These are phyloP conservation scores for Bombus pascuorum DNA, from an alignment of 1,140 invertebrate genomes.

Conservation along the genomic window DNA sequence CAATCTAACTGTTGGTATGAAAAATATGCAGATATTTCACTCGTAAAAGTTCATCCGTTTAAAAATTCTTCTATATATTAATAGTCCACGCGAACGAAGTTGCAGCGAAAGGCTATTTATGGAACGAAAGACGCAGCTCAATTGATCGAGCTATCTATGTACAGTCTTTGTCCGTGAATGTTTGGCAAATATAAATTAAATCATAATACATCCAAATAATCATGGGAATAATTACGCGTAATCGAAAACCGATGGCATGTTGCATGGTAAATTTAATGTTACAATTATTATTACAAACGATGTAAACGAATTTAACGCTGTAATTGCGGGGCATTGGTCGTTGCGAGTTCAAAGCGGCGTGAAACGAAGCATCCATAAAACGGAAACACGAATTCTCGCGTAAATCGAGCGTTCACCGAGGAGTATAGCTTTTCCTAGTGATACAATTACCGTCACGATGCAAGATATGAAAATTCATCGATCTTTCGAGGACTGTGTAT, in stretches of 20 bases:
- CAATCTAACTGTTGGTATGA: too few species aligned
- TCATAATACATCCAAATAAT: slow-evolving; percentile 1
- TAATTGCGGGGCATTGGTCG: neutral
- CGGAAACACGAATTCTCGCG: neutral
- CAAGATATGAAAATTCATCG: neutral
- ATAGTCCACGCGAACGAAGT: too few species aligned
- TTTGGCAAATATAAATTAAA: neutral
- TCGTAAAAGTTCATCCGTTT: too few species aligned
- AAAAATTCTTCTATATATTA: too few species aligned
- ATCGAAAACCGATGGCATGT: slow-evolving; percentile 20
- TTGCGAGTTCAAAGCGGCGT: neutral
- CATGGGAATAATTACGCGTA: neutral
- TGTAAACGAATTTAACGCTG: slow-evolving; percentile 6
- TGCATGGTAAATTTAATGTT: neutral
- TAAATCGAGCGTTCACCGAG: neutral
- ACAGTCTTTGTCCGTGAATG: neutral
- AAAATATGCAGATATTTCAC: too few species aligned
- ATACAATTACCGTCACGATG: neutral
- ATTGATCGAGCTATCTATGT: neutral
- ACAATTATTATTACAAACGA: neutral
- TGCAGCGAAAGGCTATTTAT: neutral
- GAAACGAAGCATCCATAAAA: neutral
- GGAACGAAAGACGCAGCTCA: neutral
- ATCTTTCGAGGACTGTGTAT: neutral
- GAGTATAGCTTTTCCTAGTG: neutral